These are phyloP conservation scores for Megaceryle torquata DNA, from an alignment of 2,113 vertebrate genomes.

Conservation along the genomic window DNA sequence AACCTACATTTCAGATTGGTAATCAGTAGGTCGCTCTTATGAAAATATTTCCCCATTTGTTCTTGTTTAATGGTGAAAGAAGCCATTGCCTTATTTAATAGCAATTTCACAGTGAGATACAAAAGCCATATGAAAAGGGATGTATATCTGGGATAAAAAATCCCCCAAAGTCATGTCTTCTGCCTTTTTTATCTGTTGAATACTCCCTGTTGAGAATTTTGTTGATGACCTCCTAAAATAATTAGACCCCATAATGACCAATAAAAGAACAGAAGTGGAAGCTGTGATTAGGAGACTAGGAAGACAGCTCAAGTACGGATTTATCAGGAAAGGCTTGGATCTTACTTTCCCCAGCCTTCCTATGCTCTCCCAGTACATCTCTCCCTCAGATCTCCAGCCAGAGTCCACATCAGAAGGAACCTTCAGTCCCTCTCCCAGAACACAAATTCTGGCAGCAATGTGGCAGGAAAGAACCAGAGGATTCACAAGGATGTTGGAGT, in stretches of 20 bases:
- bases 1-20: neutral
- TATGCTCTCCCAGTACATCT: neutral
- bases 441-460: fast-evolving
- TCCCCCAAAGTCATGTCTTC: neutral
- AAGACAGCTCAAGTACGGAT: fast-evolving
- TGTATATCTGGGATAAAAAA: neutral
- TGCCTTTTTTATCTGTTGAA: neutral
- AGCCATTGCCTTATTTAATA: slow-evolving; percentile 1
- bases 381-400: neutral
- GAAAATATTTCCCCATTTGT: slow-evolving; percentile 47
- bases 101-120: neutral
- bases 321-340: neutral
- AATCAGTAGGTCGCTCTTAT: slow-evolving; percentile 42
- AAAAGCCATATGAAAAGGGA: neutral
- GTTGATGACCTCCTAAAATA: neutral
- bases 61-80: slow-evolving; percentile 21
- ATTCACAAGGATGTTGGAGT: neutral
- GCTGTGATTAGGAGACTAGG: neutral
- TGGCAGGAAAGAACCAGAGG: neutral
- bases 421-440: neutral
- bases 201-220: neutral
- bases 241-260: neutral
- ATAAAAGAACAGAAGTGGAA: neutral
- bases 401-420: fast-evolving
- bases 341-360: neutral